Conservation (phyloP, 37 sponge, comb jelly and placozoan genomes). For the Axinella damicornis region DNA sequence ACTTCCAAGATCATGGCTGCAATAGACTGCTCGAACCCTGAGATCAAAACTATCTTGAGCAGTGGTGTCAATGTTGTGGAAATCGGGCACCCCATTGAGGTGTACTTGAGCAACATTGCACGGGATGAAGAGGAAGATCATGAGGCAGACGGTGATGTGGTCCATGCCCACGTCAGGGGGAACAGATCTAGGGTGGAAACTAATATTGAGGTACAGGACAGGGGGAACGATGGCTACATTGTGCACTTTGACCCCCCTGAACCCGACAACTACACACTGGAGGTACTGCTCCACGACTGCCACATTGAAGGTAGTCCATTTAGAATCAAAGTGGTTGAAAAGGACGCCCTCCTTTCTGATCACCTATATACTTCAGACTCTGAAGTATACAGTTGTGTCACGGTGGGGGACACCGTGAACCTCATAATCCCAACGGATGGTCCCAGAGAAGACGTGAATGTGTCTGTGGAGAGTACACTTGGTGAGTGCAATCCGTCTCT, state of each 20-base stretch:
- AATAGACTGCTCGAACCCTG: too few species aligned
- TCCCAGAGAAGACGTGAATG: slow-evolving; percentile 1
- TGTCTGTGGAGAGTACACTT: slow-evolving; percentile 3
- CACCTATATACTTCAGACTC: too few species aligned
- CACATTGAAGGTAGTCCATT: slow-evolving; percentile 57
- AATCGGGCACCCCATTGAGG: too few species aligned
- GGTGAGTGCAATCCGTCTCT: not conserved
- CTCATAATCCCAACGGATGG: slow-evolving; percentile 1
- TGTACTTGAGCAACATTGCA: too few species aligned
- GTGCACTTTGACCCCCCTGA: slow-evolving; percentile 10
- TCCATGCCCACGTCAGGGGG: too few species aligned
- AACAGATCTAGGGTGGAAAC: not conserved
- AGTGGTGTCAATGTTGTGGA: too few species aligned
- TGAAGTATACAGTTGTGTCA: not conserved
- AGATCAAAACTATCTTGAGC: too few species aligned
- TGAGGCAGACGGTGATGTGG: too few species aligned
- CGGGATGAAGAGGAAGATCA: too few species aligned
- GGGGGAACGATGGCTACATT: not conserved
- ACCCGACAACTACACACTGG: slow-evolving; percentile 32
- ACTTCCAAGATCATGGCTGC: too few species aligned
- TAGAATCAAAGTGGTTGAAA: slow-evolving; percentile 25
- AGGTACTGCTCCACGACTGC: slow-evolving; percentile 1
- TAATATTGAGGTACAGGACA: slow-evolving; percentile 12
- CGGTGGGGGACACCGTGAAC: slow-evolving; percentile 25
- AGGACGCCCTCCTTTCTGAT: not conserved